Evolutionary conservation across 2,797 vertebrate genomes (phyloP), one percentile per base, ranked within the genome.

Genomic region (Syngnathus acus): DNA sequence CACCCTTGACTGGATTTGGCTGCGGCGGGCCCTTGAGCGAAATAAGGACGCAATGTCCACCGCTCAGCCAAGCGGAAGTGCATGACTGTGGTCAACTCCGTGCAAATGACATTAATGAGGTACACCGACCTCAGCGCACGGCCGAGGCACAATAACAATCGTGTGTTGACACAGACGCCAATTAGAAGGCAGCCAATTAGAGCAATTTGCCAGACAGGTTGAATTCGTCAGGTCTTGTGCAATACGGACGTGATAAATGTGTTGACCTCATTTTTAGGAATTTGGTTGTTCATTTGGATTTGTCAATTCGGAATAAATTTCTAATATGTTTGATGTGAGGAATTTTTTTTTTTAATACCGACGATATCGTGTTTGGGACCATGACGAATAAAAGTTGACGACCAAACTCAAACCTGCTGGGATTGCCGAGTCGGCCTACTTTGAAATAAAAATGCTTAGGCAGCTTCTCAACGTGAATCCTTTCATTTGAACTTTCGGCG

Each of bases 101-200:
- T 77, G 77, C 83, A 85, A 85, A 89, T 88, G 82, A 88, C 86
- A 84, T 88, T 89, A 89, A 88, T 87, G 84, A 88, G 86, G 81
- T 80, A 77, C 79, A 59, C 84, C 88, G 87, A 88, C 86, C 87
- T 81, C 84, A 66, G 83, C 78, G 82, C 76, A 64, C 75, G 69
- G 82, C 81, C 80, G 71, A 74, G 65, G 78, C 86, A 83, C 86
- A 88, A 86, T 84, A 84, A 86, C 80, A 86, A 87, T 81, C 79
- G 82, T 79, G 83, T 86, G 86, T 85, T 84, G 79, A 85, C 84
- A 84, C 70, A 68, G 77, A 87, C 57, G 78, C 75, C 86, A 82
- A 81, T 86, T 87, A 87, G 73, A 80, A 81, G 72, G 61, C 53
- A 76, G 81, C 84, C 84, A 89, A 89, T 89, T 88, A 87, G 9